A percentile compares a stretch with the other conserved stretches of the same genome.
Conservation (phyloP, 2,113 vertebrate genomes). For the Thunnus thynnus region DNA sequence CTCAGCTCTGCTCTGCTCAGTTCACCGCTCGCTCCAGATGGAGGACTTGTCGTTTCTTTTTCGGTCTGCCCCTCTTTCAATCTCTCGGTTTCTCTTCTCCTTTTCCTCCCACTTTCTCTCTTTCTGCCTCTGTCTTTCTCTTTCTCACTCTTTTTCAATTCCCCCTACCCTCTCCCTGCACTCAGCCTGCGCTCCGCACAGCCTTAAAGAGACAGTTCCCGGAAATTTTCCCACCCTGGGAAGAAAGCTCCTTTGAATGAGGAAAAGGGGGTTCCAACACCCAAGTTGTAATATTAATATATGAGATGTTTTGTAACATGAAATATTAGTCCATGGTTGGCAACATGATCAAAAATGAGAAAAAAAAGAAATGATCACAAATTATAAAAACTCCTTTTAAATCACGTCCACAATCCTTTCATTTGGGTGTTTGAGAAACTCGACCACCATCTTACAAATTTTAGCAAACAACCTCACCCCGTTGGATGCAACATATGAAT, state of each 20-base stretch:
- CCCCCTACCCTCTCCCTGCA: conserved; percentile 55
- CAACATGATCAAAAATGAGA: conserved; percentile 27
- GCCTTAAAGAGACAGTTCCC: conserved; percentile 87
- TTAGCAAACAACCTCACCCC: conserved; percentile 44
- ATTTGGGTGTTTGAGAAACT: conserved; percentile 32
- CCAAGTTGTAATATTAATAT: conserved; percentile 60
- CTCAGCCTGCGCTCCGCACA: conserved; percentile 68
- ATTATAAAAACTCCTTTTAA: conserved; percentile 20
- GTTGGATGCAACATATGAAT: conserved; percentile 44
- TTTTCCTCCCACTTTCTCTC: conserved; percentile 37
- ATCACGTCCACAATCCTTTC: conserved; percentile 31
- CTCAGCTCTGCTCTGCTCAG: conserved; percentile 43
- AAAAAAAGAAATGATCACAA: conserved; percentile 11
- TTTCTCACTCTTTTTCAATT: conserved; percentile 67
- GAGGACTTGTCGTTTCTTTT: conserved; percentile 51
- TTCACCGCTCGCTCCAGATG: conserved; percentile 44
- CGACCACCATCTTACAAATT: conserved; percentile 30
- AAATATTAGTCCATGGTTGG: conserved; percentile 51
- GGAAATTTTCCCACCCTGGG: conserved; percentile 75
- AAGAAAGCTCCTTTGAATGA: conserved; percentile 71
- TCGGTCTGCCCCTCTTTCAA: conserved; percentile 36
- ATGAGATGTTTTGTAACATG: conserved; percentile 38
- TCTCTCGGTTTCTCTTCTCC: conserved; percentile 44
- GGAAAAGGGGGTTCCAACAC: conserved; percentile 63
- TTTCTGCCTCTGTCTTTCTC: conserved; percentile 53